These are phyloP conservation scores for Rhinolophus ferrumequinum DNA, from an alignment of 2,113 vertebrate species.

Conservation along the genomic window DNA sequence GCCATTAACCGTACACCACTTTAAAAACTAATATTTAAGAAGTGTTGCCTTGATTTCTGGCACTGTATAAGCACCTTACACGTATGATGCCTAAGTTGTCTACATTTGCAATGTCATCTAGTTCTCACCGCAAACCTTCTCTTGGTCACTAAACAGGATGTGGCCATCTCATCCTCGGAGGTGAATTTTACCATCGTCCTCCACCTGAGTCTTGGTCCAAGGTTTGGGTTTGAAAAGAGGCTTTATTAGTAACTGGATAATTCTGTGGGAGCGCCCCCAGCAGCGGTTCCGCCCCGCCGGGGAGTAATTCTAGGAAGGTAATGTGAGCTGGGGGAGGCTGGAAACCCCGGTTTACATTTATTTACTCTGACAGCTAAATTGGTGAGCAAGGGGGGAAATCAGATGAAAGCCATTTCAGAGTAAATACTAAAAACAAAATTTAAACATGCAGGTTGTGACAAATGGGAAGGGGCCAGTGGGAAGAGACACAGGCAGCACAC, in stretches of 20 bases:
- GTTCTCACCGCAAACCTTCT: not conserved
- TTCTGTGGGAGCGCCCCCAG: conserved; percentile 84
- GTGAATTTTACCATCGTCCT: conserved; percentile 37
- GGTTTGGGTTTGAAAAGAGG: conserved; percentile 62
- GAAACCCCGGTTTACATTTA: conserved; percentile 84
- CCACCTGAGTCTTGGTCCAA: conserved; percentile 33
- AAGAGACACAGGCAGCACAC: conserved; percentile 20
- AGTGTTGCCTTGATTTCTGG: not conserved
- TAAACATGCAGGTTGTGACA: conserved; percentile 80
- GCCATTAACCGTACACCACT: not conserved
- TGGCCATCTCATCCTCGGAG: not conserved
- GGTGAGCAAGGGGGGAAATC: conserved; percentile 84
- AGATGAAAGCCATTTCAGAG: conserved; percentile 87
- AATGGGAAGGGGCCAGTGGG: conserved; percentile 46
- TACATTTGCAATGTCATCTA: not conserved
- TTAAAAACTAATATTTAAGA: conserved; percentile 12
- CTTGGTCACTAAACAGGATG: not conserved
- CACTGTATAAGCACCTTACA: not conserved
- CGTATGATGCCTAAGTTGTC: not conserved
- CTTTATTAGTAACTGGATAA: conserved; percentile 86
- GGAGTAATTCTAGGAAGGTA: conserved; percentile 86
- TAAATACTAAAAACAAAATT: conserved; percentile 85
- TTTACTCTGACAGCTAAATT: conserved; percentile 89
- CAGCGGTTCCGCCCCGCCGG: conserved; percentile 81
- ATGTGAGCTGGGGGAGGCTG: conserved; percentile 86